Base-by-base conservation (phyloP, 2,797 vertebrate species). In the Rhynchotus rufescens region DNA sequence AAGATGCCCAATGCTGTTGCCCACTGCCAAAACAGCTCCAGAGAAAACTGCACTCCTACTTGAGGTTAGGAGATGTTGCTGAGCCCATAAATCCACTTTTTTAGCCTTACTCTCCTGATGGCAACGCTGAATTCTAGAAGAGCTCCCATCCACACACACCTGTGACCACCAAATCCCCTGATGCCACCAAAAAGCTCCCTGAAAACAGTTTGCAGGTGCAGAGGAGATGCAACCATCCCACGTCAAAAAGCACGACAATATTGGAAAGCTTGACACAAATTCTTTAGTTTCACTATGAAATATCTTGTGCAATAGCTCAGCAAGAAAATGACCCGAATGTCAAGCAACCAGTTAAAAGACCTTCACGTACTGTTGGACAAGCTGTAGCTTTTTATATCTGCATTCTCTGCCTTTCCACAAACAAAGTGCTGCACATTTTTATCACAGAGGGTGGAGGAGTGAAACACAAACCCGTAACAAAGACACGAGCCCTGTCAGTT, bases 61-160 rank as follows among this genome's bases (percentile, higher is more conserved):
- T 51, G 4, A 60, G 5, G 44, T 32, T 4, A 5, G 26, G 23
- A 22, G 30, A 5, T 59, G 6, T 0, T 26, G 17, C 81, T 17
- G 19, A 17, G 80, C 9, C 40, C 49, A 49, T n/a, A 17, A 14
- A 45, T 6, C 45, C 52, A 15, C 34, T 15, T n/a, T 81, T 73
- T 19, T 8, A 49, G 16, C 36, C 25, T 76, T 36, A 52, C 44
- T 51, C 51, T 61, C n/a, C 45, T 21, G 19, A 73, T 61, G 23
- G 51, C 6, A 73, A n/a, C 61, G 81, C 40, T 84, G 81, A 16
- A 68, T 6, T 20, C 56, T 10, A n/a, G 2, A 6, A 30, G 44
- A 9, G 22, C 74, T 69, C 54, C 60, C 2, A 1, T 7, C 19
- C 60, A 12, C 47, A 14, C 21, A 5, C 12, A 23, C 47, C 40